These are phyloP conservation scores for Eupithecia inturbata DNA, from an alignment of 2,888 invertebrate species.

Conservation along the genomic window DNA sequence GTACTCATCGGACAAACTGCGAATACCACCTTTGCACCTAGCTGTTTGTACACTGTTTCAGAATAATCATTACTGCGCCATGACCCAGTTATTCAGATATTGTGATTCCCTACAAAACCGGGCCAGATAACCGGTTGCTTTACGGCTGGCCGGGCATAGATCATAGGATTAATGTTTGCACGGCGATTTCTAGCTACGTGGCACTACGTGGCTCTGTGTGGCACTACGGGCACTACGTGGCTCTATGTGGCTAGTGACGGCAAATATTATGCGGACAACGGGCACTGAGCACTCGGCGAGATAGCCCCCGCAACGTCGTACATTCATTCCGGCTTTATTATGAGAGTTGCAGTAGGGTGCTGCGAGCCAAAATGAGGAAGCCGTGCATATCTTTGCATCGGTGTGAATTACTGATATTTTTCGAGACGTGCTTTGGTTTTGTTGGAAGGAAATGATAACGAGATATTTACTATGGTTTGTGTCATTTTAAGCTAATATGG, in stretches of 20 bases:
- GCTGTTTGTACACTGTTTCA: not conserved
- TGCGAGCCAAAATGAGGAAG: constrained; percentile 14
- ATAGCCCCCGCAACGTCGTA: constrained; percentile 25
- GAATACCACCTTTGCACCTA: not conserved
- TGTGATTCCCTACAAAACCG: constrained; percentile 37
- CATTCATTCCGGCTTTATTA: constrained; percentile 34
- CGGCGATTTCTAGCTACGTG: constrained; percentile 47
- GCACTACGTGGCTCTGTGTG: constrained; percentile 15
- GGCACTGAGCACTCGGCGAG: constrained; percentile 38
- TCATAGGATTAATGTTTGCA: constrained; percentile 56
- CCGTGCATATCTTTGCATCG: constrained; percentile 12
- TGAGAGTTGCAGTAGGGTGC: constrained; percentile 32
- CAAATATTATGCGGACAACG: constrained; percentile 47
- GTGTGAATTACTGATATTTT: constrained; percentile 1
- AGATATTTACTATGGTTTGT: not conserved
- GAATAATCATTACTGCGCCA: constrained; percentile 16
- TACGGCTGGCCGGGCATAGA: constrained; percentile 46
- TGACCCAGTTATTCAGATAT: constrained; percentile 31
- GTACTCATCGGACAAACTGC: not conserved
- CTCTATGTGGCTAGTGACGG: constrained; percentile 28
- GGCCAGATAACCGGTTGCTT: constrained; percentile 40
- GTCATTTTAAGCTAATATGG: not conserved
- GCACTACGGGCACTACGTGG: not conserved
- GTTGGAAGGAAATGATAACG: not conserved
- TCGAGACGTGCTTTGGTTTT: constrained; percentile 1